phyloP scores from a whole-genome alignment of 2,113 vertebrate genomes.

The Nannospalax galili region DNA sequence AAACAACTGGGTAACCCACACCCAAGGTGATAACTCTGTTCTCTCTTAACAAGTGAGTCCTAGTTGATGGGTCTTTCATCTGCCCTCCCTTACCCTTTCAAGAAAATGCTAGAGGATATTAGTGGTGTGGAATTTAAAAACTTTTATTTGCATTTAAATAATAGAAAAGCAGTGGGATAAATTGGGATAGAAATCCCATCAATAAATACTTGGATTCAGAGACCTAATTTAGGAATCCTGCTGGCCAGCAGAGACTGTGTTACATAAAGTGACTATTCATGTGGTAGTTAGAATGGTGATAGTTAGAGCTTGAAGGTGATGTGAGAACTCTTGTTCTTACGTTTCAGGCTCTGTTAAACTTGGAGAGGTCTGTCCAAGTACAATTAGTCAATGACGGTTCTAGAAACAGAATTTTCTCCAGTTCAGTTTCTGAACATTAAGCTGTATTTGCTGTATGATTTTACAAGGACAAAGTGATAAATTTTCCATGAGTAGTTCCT shows the following conservation, averaged over 20 bases:
- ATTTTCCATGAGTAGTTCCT: not conserved
- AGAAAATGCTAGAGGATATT: not conserved
- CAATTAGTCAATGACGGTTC: not conserved
- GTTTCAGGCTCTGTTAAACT: not conserved
- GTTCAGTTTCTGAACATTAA: not conserved
- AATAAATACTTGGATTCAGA: not conserved
- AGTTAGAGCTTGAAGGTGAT: not conserved
- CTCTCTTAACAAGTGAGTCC: not conserved
- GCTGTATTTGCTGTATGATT: not conserved
- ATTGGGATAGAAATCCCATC: not conserved
- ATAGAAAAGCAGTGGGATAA: not conserved
- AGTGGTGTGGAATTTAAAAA: not conserved
- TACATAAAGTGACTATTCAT: not conserved
- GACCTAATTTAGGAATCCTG: not conserved
- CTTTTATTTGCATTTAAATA: not conserved
- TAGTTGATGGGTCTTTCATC: not conserved
- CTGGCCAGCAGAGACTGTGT: not conserved
- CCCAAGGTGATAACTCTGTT: not conserved
- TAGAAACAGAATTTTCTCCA: not conserved
- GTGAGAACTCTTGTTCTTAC: not conserved
- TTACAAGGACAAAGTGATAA: slow-evolving; percentile 2
- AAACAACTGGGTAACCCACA: not conserved
- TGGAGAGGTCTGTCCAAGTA: not conserved
- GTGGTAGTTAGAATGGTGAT: not conserved
- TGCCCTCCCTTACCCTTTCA: not conserved